These are phyloP conservation scores for Acanthiza pusilla DNA, from an alignment of 2,797 vertebrate species.

Conservation along the genomic window DNA sequence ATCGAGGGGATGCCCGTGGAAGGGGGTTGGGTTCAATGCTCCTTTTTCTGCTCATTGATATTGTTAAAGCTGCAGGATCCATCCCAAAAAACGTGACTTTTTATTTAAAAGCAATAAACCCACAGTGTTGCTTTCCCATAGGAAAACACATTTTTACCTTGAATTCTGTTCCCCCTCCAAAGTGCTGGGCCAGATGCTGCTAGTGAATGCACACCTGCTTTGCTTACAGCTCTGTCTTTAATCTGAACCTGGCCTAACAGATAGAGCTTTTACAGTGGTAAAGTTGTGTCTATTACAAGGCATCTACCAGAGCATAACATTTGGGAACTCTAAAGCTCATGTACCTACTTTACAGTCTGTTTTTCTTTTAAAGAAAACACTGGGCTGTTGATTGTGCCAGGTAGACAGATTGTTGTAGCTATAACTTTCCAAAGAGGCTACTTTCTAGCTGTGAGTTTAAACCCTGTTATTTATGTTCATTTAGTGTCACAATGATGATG, in stretches of 20 bases:
- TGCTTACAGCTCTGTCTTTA: background rate
- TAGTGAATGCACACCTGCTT: background rate
- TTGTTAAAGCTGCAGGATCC: background rate
- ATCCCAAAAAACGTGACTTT: background rate
- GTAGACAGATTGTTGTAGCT: background rate
- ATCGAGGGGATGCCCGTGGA: background rate
- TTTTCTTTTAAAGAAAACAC: background rate
- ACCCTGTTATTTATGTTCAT: background rate
- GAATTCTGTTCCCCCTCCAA: background rate
- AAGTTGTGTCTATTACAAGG: background rate
- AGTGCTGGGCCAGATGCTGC: background rate
- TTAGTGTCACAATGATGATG: background rate
- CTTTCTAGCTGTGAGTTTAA: slow-evolving; percentile 24
- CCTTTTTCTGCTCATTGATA: background rate
- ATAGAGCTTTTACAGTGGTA: background rate
- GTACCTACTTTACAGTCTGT: background rate
- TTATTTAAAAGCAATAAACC: background rate
- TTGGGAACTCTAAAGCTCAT: background rate
- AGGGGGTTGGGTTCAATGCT: background rate
- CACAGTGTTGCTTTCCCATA: background rate
- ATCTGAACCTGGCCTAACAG: background rate
- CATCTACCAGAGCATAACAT: background rate
- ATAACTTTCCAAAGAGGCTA: background rate
- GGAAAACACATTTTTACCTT: background rate
- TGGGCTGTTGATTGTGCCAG: background rate